phyloP scores from a whole-genome alignment of 2,888 invertebrate genomes.

The Macaria notata region DNA sequence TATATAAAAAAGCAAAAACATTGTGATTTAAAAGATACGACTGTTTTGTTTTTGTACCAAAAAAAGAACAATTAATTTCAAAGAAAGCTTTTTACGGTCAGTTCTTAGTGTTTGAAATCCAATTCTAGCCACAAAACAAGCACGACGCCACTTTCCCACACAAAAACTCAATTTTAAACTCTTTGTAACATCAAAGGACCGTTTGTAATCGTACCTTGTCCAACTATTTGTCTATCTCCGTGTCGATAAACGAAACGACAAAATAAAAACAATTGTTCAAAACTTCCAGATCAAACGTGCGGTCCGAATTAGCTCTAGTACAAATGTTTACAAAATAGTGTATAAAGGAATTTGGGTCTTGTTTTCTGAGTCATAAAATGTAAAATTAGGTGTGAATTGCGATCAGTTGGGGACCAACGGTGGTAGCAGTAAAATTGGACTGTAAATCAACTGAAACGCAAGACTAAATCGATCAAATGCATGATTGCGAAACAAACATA shows the following conservation, averaged over 20 bases:
- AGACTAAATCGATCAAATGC: slow-evolving; percentile 16
- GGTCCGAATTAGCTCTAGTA: slow-evolving; percentile 27
- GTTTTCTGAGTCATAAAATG: slow-evolving; percentile 34
- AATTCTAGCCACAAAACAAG: no score
- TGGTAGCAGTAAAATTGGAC: slow-evolving; percentile 25
- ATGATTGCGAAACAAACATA: slow-evolving; percentile 18
- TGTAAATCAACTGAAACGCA: slow-evolving; percentile 28
- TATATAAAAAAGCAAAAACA: no score
- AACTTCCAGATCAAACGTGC: slow-evolving; percentile 27
- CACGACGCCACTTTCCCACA: no score
- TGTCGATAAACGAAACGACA: slow-evolving; percentile 18
- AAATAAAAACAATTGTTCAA: slow-evolving; percentile 21
- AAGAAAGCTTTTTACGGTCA: no score
- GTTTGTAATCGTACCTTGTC: slow-evolving; percentile 13
- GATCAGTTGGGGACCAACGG: slow-evolving; percentile 19
- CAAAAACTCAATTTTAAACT: no score
- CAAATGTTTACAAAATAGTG: slow-evolving; percentile 31
- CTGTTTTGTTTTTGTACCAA: no score
- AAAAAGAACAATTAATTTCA: no score
- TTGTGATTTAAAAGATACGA: no score
- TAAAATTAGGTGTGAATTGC: slow-evolving; percentile 34
- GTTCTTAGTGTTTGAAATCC: no score
- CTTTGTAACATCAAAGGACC: slow-evolving; percentile 8
- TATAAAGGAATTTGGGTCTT: slow-evolving; percentile 30
- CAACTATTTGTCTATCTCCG: slow-evolving; percentile 18